phyloP scores from a whole-genome alignment of 2,113 vertebrate genomes.

The Pholis gunnellus region DNA sequence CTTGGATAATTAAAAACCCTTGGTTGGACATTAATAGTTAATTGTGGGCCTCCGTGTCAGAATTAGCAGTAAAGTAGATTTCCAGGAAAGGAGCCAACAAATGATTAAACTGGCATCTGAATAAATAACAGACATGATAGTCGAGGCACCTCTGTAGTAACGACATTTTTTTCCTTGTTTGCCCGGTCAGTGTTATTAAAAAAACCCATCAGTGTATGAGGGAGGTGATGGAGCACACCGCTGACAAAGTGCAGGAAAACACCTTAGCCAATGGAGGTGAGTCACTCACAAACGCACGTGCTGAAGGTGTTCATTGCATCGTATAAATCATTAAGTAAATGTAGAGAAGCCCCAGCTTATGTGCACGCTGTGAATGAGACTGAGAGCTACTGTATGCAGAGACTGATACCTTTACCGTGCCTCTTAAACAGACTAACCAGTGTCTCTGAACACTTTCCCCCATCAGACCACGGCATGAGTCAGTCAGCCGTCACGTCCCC shows the following conservation, averaged over 20 bases:
- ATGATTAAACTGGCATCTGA: not conserved
- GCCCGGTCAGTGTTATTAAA: conserved; percentile 87
- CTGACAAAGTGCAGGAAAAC: conserved; percentile 91
- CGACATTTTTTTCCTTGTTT: conserved; percentile 12
- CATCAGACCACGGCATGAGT: conserved; percentile 67
- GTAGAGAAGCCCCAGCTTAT: conserved; percentile 29
- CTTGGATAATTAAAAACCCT: not conserved
- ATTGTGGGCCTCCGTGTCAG: not conserved
- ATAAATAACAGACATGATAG: not conserved
- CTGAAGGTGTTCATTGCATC: conserved; percentile 35
- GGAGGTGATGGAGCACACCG: conserved; percentile 92
- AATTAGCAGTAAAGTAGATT: not conserved
- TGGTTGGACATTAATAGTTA: not conserved
- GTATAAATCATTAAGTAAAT: conserved; percentile 59
- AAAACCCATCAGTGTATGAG: conserved; percentile 90
- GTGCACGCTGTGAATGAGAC: conserved; percentile 13
- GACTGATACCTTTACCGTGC: not conserved
- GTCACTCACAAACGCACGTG: conserved; percentile 55
- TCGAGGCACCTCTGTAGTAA: not conserved
- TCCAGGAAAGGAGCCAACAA: not conserved
- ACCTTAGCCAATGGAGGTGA: conserved; percentile 91
- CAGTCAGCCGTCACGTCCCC: conserved; percentile 61
- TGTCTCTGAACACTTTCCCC: conserved; percentile 29
- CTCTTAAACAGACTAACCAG: conserved; percentile 31
- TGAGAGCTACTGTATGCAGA: conserved; percentile 11